Evolutionary conservation across 1,140 invertebrate genomes (phyloP).

Genomic region (Cataglyphis hispanica): DNA sequence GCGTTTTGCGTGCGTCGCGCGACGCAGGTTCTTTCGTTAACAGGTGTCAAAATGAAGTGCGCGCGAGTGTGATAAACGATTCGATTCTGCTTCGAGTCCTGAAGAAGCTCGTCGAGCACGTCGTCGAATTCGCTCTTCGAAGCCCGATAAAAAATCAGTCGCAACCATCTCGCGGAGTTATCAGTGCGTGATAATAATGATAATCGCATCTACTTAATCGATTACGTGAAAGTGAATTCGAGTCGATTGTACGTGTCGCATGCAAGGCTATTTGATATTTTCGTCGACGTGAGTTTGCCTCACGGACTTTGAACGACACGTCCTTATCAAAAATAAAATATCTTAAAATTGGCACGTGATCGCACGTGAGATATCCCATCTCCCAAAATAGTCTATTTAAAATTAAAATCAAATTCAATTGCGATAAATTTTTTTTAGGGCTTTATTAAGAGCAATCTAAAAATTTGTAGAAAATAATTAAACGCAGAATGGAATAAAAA

Average conservation of each 20-base stretch:
- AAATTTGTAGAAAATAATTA: background rate
- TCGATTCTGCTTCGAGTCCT: background rate
- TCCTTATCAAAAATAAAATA: background rate
- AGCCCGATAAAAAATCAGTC: background rate
- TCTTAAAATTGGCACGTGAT: background rate
- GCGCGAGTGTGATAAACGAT: background rate
- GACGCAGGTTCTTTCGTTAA: slow-evolving; percentile 34
- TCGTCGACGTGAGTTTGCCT: background rate
- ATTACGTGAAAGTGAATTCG: slow-evolving; percentile 6
- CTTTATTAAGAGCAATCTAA: background rate
- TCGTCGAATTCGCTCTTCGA: too few relatives aligned
- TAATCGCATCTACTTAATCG: background rate
- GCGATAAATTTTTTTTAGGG: background rate
- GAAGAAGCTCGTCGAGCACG: background rate
- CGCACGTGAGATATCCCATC: background rate
- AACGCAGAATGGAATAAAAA: background rate
- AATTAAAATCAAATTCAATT: background rate
- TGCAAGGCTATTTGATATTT: background rate
- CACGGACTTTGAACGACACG: slow-evolving; percentile 25
- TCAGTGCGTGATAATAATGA: background rate
- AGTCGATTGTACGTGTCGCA: background rate
- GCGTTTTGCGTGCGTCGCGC: slow-evolving; percentile 46
- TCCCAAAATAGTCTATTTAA: background rate
- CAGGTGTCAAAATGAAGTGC: slow-evolving; percentile 21
- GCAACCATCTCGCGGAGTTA: background rate